These are phyloP conservation scores for Drosophila carrolli DNA, from an alignment of 1,140 invertebrate species.

Conservation along the genomic window DNA sequence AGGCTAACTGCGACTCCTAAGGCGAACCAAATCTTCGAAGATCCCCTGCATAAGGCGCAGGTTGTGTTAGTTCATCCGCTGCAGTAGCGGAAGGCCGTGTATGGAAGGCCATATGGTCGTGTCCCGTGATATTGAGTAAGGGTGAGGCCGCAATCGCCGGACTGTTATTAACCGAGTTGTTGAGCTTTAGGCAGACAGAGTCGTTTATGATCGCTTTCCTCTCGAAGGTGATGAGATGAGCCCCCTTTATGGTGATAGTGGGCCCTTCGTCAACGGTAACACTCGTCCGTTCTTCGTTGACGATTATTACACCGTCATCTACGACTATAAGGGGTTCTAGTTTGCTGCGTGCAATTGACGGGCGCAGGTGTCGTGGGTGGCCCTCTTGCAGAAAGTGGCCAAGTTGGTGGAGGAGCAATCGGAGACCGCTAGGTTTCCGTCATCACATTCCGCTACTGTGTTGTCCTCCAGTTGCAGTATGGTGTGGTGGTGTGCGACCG, in stretches of 20 bases:
- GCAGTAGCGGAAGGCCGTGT: neutral
- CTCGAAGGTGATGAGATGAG: neutral
- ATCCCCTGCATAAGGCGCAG: too few species aligned
- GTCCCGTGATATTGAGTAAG: neutral
- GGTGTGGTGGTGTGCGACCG: constrained; percentile 1
- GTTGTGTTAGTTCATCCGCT: neutral
- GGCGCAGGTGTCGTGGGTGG: constrained; percentile 14
- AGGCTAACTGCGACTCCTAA: too few species aligned
- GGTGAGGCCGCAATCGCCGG: neutral
- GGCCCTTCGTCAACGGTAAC: neutral
- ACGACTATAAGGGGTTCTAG: constrained; percentile 12
- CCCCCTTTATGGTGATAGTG: neutral
- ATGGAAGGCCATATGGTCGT: neutral
- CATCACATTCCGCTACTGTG: constrained; percentile 5
- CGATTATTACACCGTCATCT: constrained; percentile 2
- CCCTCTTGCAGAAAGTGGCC: constrained; percentile 5
- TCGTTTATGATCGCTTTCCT: constrained; percentile 10
- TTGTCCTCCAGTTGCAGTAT: constrained; percentile 4
- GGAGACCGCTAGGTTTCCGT: neutral
- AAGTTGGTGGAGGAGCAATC: constrained; percentile 9
- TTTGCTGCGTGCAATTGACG: constrained; percentile 20
- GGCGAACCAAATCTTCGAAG: too few species aligned
- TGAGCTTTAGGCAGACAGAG: constrained; percentile 8
- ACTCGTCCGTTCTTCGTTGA: constrained; percentile 6
- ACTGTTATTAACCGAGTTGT: neutral